Base-by-base conservation (phyloP, 2,888 invertebrate species). In the Andrena trimmerana region DNA sequence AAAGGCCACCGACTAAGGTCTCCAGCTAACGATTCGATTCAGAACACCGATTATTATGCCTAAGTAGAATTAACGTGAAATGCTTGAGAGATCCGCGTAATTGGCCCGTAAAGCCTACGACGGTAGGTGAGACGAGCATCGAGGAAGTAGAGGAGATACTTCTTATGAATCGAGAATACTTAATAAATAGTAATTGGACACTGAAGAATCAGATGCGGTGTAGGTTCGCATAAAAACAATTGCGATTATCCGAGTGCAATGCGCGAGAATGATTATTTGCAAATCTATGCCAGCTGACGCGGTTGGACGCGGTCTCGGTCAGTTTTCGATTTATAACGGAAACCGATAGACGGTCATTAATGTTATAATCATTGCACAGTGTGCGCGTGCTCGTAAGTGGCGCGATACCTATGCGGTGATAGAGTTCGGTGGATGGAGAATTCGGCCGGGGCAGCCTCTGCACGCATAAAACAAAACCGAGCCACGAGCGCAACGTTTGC, bases 401-500 rank as follows among this genome's bases (percentile, higher is more conserved):
- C 16, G 68, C 50, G 57, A 71, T 59, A 36, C 42, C 16, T 42
- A 1, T 1, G 42, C 16, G 13, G 16, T 1, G 5, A 5, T 42
- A 13, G 42, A 16, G 16, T 42, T 42, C 42, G 13, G 42, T 1
- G 42, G 50, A 48, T 48, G 71, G 8, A 72, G 57, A 66, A 33
- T 24, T 57, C 24, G 48, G 13, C 2, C 7, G 20, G 27, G 29
- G 29, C 50, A 68, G 13, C 16, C 7, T 27, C 31, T 27, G 16
- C 16, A 16, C 8, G 2, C 13, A n/a, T 2, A 2, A 13, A 16
- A 76, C 24, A 7, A 16, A 50, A 54, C 7, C 1, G 29, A 50
- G 67, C 13, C 13, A 48, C 29, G 60, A 54, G 63, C 57, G 31
- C 57, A 77, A 67, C 75, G 67, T 81, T 83, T 66, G 84, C 90